Evolutionary conservation across 2,113 vertebrate species (phyloP).

Genomic region (Leuciscus idus): DNA sequence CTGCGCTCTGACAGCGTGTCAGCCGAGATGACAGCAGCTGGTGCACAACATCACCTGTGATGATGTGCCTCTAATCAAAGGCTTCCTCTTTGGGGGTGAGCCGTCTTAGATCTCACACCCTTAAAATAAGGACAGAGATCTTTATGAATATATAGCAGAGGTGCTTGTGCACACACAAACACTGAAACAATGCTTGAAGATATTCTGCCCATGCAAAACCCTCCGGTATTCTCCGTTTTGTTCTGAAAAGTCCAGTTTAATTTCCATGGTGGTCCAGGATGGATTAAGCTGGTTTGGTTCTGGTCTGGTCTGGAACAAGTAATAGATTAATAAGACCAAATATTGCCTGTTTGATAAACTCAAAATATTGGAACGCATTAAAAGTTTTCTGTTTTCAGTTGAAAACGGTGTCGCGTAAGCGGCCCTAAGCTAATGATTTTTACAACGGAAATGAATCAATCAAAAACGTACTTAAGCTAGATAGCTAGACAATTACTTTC

Average conservation of each 20-base stretch:
- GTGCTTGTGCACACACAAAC: background rate
- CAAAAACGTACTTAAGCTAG: too few species aligned
- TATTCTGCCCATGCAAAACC: background rate
- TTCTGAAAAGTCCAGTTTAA: background rate
- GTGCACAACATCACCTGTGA: conserved; percentile 51
- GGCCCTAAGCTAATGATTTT: too few species aligned
- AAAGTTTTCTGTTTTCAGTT: too few species aligned
- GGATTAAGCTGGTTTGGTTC: background rate
- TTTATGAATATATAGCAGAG: conserved; percentile 31
- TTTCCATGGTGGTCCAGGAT: background rate
- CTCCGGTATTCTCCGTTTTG: background rate
- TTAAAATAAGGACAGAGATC: conserved; percentile 30
- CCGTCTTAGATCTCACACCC: conserved; percentile 48
- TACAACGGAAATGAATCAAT: too few species aligned
- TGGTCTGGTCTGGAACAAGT: background rate
- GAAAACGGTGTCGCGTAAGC: too few species aligned
- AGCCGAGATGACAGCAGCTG: conserved; percentile 52
- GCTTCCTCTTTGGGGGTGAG: conserved; percentile 39
- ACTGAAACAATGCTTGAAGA: conserved; percentile 41
- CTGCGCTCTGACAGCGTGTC: conserved; percentile 48
- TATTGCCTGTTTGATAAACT: too few species aligned
- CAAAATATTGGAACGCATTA: too few species aligned
- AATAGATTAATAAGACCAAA: too few species aligned
- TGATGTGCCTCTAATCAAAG: conserved; percentile 56
- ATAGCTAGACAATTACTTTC: too few species aligned